These are phyloP conservation scores for Plotosus lineatus DNA, from an alignment of 2,113 vertebrate genomes.

Conservation along the genomic window DNA sequence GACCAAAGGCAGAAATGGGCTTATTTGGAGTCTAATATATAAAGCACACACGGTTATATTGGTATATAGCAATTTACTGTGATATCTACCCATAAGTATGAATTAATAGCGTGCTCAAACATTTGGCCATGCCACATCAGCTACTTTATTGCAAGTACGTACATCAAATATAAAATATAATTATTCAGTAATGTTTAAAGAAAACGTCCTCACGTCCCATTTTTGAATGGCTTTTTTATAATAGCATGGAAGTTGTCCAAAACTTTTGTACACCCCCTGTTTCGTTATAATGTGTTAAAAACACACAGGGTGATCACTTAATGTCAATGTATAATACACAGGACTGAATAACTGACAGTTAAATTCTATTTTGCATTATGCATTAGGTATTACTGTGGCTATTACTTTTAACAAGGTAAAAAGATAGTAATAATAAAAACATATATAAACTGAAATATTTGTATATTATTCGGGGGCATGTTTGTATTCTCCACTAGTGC, in stretches of 20 bases:
- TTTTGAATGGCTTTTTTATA: not conserved
- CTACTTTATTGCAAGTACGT: too few species aligned
- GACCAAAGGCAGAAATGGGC: not conserved
- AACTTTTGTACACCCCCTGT: not conserved
- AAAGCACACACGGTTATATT: too few species aligned
- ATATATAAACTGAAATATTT: not conserved
- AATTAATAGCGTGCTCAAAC: not conserved
- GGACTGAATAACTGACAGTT: not conserved
- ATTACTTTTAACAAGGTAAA: not conserved
- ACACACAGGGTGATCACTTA: not conserved
- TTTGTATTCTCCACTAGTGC: not conserved
- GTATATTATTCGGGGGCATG: not conserved
- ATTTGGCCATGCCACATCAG: not conserved
- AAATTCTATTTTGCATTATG: not conserved
- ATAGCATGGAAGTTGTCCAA: not conserved
- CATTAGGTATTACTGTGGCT: not conserved
- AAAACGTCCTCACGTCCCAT: too few species aligned
- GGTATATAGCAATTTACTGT: too few species aligned
- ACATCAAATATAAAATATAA: not conserved
- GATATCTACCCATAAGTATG: not conserved
- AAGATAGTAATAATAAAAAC: not conserved
- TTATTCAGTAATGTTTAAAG: not conserved
- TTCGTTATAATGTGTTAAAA: not conserved
- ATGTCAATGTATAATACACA: not conserved
- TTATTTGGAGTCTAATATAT: conserved; percentile 2